Evolutionary conservation across 1,140 invertebrate genomes (phyloP), one percentile per base, ranked within the genome.

Genomic region (Papilio polytes): DNA sequence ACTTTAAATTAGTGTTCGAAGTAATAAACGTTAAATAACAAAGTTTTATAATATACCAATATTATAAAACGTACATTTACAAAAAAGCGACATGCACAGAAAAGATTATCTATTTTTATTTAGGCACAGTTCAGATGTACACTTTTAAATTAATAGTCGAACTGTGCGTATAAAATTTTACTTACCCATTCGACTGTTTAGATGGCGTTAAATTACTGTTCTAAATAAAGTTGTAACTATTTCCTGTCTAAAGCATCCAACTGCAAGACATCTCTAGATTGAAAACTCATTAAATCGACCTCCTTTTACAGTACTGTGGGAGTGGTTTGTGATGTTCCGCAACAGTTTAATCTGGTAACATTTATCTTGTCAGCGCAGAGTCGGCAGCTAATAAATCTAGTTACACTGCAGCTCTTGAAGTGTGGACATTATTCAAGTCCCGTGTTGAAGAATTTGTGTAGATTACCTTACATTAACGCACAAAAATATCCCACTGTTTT

Each of bases 291-390:
- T 41, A 3, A 73, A 73, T 44, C 31, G 41, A 73, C 36, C 72
- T 46, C 36, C 72, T 73, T 46, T 44, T 41, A 46, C 6, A 77
- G 13, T 66, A 78, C 12, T 46, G 51, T 44, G 44, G 20, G 31
- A 78, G 56, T 63, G 77, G 77, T 78, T 78, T 78, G 77, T 78
- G 56, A 78, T 78, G 77, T 63, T 78, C 10, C 56, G 6, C 77
- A 78, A 63, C 31, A 63, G 77, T 78, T 78, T 78, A 78, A 78
- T 78, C 77, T 66, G 18, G 31, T 12, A 26, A 56, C 56, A 78
- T 78, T 78, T 46, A 44, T 78, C 77, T 78, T 78, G 77, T 78
- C 77, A 48, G 56, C 36, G 56, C 76, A 18, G n/a, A 44, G 56
- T 63, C n/a, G 56, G 77, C 18, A 46, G 77, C 77, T 41, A 78